Percentiles rank a stretch among this genome's conserved stretches.
Conservation (phyloP, 2,797 vertebrate genomes). For the Myotis vivesi region DNA sequence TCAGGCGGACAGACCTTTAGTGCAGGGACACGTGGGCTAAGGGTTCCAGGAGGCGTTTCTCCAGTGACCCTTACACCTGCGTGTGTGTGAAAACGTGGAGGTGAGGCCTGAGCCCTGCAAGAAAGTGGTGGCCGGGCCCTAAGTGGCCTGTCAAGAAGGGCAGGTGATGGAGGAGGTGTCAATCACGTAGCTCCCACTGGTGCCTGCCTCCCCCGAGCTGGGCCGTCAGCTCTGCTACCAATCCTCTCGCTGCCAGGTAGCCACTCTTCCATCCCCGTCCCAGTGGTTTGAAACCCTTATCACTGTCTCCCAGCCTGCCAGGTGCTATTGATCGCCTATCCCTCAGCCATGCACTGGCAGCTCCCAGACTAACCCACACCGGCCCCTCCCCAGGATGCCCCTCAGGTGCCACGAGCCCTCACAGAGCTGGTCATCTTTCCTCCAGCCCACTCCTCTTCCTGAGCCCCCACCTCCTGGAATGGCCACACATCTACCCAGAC, state of each 20-base stretch:
- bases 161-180: not conserved
- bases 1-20: not conserved
- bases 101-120: not conserved
- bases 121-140: not conserved
- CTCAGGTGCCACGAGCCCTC: not conserved
- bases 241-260: not conserved
- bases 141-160: not conserved
- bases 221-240: not conserved
- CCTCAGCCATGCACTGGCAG: not conserved
- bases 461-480: not conserved
- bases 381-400: not conserved
- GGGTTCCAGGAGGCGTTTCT: not conserved
- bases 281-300: not conserved
- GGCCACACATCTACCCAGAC: not conserved
- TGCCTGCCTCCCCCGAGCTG: not conserved
- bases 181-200: fast-evolving
- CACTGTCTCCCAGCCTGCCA: slow-evolving; percentile 13
- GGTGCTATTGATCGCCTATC: slow-evolving; percentile 21
- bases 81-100: not conserved
- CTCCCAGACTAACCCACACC: not conserved
- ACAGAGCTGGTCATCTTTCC: not conserved
- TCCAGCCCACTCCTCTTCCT: not conserved
- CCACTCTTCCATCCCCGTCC: not conserved
- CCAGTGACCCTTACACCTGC: not conserved
- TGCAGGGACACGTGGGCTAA: not conserved